phyloP scores from a whole-genome alignment of 30 jellyfish, hydroid and myxozoan genomes.

The Chrysaora quinquecirrha region DNA sequence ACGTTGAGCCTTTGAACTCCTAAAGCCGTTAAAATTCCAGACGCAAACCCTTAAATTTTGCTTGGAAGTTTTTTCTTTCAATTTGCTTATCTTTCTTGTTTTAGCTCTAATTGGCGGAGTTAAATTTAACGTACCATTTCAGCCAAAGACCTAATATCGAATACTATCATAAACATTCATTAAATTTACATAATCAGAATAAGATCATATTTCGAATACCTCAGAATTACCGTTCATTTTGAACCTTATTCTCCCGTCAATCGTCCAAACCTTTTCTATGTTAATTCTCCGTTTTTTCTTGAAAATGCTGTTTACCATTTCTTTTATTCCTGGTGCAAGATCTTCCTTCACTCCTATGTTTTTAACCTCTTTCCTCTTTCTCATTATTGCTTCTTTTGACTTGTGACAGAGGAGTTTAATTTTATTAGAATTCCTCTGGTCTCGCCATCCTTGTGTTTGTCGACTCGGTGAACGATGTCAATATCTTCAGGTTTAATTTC shows the following conservation, averaged over 20 bases:
- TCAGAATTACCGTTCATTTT: neutral
- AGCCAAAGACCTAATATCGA: neutral
- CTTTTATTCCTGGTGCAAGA: constrained; percentile 27
- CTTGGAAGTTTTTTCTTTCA: neutral
- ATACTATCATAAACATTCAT: neutral
- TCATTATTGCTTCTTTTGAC: neutral
- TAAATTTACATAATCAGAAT: neutral
- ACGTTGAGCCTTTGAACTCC: neutral
- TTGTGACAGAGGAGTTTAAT: too few relatives aligned
- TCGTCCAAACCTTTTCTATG: constrained; percentile 31
- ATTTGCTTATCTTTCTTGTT: too few relatives aligned
- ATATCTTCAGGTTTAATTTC: neutral
- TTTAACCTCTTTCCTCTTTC: neutral
- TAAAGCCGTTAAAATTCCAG: neutral
- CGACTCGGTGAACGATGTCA: constrained; percentile 30
- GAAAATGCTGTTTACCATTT: neutral
- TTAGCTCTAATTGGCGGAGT: too few relatives aligned
- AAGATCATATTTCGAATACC: neutral
- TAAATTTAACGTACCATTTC: neutral
- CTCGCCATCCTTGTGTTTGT: neutral
- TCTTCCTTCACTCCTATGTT: constrained; percentile 15
- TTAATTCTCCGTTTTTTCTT: neutral
- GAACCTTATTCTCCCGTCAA: constrained; percentile 21
- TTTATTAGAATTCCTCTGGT: too few relatives aligned
- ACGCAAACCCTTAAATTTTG: too few relatives aligned